Conservation (phyloP, 1,140 invertebrate species). For the Aculops lycopersici region DNA sequence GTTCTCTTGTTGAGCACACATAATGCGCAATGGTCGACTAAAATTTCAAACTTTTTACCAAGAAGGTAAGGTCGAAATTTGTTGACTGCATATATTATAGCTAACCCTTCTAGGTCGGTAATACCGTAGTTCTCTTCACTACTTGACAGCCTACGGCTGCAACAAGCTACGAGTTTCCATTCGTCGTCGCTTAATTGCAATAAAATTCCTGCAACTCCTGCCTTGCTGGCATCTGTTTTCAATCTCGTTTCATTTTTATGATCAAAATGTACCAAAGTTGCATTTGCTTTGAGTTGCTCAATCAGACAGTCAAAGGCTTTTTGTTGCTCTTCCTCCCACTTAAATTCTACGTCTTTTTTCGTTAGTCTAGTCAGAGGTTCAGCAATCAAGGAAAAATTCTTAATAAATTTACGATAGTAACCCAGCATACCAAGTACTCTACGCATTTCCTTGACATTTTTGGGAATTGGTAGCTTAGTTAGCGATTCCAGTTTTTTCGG, state of each 20-base stretch:
- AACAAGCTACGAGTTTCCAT: background rate
- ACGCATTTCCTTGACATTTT: conserved; percentile 9
- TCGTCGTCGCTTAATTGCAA: background rate
- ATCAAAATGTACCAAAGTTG: background rate
- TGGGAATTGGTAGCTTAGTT: conserved; percentile 6
- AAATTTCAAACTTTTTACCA: conserved; percentile 9
- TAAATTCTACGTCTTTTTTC: background rate
- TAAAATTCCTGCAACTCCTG: background rate
- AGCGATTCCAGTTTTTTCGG: conserved; percentile 8
- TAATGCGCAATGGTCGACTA: conserved; percentile 11
- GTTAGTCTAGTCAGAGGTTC: conserved; percentile 12
- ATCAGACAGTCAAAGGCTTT: background rate
- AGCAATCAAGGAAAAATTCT: conserved; percentile 13
- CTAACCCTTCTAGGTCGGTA: conserved; percentile 10
- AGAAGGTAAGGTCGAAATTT: conserved; percentile 12
- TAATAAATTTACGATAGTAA: conserved; percentile 19
- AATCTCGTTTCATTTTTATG: background rate
- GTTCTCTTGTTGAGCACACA: too few species aligned
- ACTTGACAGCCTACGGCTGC: too few species aligned
- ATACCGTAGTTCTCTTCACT: conserved; percentile 9
- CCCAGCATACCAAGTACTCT: conserved; percentile 14
- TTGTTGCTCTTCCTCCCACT: background rate
- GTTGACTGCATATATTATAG: conserved; percentile 10
- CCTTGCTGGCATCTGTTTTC: background rate
- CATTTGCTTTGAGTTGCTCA: background rate